Conservation (phyloP, 2,113 vertebrate genomes). For the Clupea harengus region DNA sequence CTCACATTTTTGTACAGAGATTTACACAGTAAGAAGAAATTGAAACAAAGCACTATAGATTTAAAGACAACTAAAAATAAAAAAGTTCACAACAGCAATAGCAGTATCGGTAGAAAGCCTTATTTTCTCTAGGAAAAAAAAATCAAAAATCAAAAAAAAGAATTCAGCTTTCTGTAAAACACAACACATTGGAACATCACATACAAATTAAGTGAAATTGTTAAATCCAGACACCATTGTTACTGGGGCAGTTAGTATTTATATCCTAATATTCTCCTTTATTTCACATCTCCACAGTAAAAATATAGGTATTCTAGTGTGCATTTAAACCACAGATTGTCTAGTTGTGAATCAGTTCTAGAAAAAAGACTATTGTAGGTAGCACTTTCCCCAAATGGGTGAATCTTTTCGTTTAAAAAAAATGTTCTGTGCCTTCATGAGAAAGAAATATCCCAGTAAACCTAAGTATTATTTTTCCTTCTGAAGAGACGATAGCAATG, state of each 20-base stretch:
- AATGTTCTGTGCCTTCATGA: conserved; percentile 12
- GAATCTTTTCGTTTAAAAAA: conserved; percentile 87
- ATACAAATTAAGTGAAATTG: background rate
- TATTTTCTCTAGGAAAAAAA: background rate
- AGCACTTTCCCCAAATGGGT: conserved; percentile 96
- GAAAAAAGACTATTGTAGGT: conserved; percentile 98
- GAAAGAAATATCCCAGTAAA: conserved; percentile 3
- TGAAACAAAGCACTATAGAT: background rate
- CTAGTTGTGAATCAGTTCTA: conserved; percentile 99
- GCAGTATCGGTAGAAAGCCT: conserved; percentile 10
- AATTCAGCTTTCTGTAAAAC: background rate
- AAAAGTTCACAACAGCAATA: background rate
- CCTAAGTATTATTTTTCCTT: background rate
- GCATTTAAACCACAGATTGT: conserved; percentile 99
- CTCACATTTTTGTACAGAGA: conserved; percentile 9
- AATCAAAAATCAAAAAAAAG: background rate
- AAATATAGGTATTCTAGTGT: conserved; percentile 99
- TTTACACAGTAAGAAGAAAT: conserved; percentile 3
- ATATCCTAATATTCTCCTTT: conserved; percentile 73
- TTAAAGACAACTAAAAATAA: conserved; percentile 4
- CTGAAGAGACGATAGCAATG: background rate
- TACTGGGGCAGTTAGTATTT: background rate
- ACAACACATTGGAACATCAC: conserved; percentile 10
- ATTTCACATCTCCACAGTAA: conserved; percentile 98
- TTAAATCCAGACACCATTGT: conserved; percentile 8